Evolutionary conservation across 2,888 invertebrate species (phyloP), one percentile per base, ranked within the genome.

Genomic region (Tortrix viridana): DNA sequence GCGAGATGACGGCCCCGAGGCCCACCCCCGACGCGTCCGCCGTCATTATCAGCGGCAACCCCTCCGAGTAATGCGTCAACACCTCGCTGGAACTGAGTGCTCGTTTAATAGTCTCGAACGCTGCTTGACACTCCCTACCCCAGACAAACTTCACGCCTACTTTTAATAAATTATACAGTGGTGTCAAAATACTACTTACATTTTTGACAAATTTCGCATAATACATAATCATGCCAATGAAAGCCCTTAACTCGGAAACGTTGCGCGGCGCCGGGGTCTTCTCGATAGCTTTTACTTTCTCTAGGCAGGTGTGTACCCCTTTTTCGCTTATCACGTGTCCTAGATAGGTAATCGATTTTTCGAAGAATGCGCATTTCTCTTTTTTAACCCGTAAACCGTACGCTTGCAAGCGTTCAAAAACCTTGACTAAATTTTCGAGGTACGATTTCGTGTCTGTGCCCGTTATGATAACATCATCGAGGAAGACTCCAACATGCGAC

Each of bases 11-110:
- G 3, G 26, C 26, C 9, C 47, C 48, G 5, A 56, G 38, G n/a
- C 56, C 56, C 38, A 37, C 22, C 9, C 19, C 20, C 12, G 23
- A 23, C 37, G 20, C 55, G 47, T 56, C 55, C 14, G 47, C 47
- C 12, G 56, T 56, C 19, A 56, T 7, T 4, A 48, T 38, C 5
- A 56, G 37, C 22, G 20, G 47, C 16, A 20, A 16, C 5, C 18
- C 4, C 2, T 14, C 16, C 4, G 47, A 20, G 22, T 56, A 56
- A 19, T 56, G 56, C 4, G n/a, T 9, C 19, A 56, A 16, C 41
- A 56, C 56, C 23, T 56, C 56, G 5, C 56, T 48, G n/a, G 46
- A 48, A 48, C 48, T 48, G 6, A 56, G 12, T 5, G 47, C 20
- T 4, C 2, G 4, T 22, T 48, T 48, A 1, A 56, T 9, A 1